These are phyloP conservation scores for Cisticola juncidis DNA, from an alignment of 2,113 vertebrate species.

Conservation along the genomic window DNA sequence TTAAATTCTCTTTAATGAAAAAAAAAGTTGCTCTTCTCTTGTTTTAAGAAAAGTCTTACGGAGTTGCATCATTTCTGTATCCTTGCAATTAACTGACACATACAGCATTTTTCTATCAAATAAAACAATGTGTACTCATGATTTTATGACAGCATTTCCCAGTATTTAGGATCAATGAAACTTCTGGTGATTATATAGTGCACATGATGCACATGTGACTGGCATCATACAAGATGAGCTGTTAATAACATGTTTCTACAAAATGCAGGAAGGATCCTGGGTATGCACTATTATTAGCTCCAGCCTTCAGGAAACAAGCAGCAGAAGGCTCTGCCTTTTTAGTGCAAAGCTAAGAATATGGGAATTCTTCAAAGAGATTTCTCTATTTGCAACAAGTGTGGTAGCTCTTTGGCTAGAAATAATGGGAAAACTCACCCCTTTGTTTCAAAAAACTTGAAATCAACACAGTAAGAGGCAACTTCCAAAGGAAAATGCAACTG, in stretches of 20 bases:
- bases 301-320: not conserved
- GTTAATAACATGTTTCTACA: not conserved
- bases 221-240: not conserved
- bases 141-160: not conserved
- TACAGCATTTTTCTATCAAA: not conserved
- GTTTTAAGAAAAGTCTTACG: not conserved
- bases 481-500: not conserved
- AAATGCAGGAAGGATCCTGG: not conserved
- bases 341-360: not conserved
- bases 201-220: not conserved
- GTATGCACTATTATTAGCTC: not conserved
- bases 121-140: not conserved
- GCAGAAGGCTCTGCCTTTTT: not conserved
- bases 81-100: not conserved
- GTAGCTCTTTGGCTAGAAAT: not conserved
- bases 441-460: not conserved
- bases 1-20: not conserved
- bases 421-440: not conserved
- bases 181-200: fast-evolving
- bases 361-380: not conserved
- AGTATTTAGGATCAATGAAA: not conserved
- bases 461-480: not conserved
- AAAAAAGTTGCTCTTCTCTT: not conserved
- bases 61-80: not conserved
- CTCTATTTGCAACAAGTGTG: not conserved